Evolutionary conservation across 2,888 invertebrate species (phyloP).

Genomic region (Rhabditoides inermis): DNA sequence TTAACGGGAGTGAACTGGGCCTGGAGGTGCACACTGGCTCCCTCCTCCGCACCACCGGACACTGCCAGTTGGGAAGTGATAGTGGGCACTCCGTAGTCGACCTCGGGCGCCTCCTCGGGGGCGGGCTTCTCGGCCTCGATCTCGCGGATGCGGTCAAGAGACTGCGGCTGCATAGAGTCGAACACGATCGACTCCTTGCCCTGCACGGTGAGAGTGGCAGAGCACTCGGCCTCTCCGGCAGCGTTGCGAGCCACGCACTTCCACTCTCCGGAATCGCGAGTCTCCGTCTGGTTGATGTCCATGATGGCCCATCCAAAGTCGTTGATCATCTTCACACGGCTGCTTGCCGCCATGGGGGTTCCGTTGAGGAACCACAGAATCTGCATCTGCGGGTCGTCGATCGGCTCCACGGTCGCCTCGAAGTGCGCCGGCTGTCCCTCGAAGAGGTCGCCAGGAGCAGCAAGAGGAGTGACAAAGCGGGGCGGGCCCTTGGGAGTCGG

Average conservation of each 20-base stretch:
- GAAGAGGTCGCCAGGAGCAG: slow-evolving; percentile 27
- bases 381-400: slow-evolving; percentile 68
- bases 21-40: slow-evolving; percentile 58
- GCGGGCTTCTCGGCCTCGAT: slow-evolving; percentile 44
- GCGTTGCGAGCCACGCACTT: slow-evolving; percentile 84
- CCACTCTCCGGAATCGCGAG: slow-evolving; percentile 83
- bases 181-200: slow-evolving; percentile 64
- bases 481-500: slow-evolving; percentile 36
- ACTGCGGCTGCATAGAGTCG: slow-evolving; percentile 81
- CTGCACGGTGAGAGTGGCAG: slow-evolving; percentile 25
- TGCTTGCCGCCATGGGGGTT: slow-evolving; percentile 71
- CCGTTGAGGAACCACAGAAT: slow-evolving; percentile 54
- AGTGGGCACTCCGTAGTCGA: slow-evolving; percentile 32
- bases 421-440: slow-evolving; percentile 82
- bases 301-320: slow-evolving; percentile 87
- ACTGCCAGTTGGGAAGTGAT: slow-evolving; percentile 30
- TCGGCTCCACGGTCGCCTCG: slow-evolving; percentile 82
- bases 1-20: slow-evolving; percentile 75
- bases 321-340: slow-evolving; percentile 83
- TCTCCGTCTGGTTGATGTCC: slow-evolving; percentile 64
- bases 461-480: slow-evolving; percentile 19
- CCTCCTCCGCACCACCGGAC: slow-evolving; percentile 26
- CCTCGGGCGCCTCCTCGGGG: slow-evolving; percentile 29
- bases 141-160: slow-evolving; percentile 68
- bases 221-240: slow-evolving; percentile 82